Evolutionary conservation across 2,797 vertebrate genomes (phyloP).

Genomic region (Hemitrygon akajei): DNA sequence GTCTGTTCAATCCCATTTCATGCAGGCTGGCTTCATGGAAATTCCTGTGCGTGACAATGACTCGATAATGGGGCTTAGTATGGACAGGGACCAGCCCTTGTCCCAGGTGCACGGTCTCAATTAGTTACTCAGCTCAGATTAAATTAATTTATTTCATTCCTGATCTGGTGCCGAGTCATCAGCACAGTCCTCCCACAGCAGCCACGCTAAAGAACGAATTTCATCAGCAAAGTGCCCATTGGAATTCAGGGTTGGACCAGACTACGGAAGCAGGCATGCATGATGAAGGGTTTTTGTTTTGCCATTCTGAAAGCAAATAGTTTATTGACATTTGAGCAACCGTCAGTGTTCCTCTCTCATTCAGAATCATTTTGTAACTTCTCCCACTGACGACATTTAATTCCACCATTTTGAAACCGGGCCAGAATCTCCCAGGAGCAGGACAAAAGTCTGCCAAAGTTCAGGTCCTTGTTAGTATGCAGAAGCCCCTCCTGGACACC

Average conservation of each 20-base stretch:
- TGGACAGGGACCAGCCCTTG: background rate
- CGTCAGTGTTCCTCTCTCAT: background rate
- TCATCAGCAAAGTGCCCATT: background rate
- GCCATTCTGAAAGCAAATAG: background rate
- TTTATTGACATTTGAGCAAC: background rate
- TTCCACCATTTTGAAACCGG: background rate
- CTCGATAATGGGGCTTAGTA: background rate
- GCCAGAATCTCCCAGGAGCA: background rate
- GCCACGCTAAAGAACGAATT: background rate
- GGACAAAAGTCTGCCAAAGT: background rate
- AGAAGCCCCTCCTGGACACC: background rate
- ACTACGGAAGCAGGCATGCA: background rate
- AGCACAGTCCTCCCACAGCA: too few species aligned
- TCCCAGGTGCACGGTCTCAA: background rate
- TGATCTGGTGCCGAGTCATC: background rate
- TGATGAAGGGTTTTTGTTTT: background rate
- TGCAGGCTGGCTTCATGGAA: background rate
- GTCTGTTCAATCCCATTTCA: background rate
- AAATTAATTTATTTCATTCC: background rate
- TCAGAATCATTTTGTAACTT: background rate
- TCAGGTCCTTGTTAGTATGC: background rate
- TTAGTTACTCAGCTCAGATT: background rate
- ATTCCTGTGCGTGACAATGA: background rate
- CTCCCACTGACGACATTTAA: background rate
- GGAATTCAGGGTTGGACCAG: background rate